Percentiles rank a stretch among this genome's conserved stretches.
These are phyloP conservation scores for Diarsia brunnea DNA, from an alignment of 2,888 invertebrate species.

Conservation along the genomic window DNA sequence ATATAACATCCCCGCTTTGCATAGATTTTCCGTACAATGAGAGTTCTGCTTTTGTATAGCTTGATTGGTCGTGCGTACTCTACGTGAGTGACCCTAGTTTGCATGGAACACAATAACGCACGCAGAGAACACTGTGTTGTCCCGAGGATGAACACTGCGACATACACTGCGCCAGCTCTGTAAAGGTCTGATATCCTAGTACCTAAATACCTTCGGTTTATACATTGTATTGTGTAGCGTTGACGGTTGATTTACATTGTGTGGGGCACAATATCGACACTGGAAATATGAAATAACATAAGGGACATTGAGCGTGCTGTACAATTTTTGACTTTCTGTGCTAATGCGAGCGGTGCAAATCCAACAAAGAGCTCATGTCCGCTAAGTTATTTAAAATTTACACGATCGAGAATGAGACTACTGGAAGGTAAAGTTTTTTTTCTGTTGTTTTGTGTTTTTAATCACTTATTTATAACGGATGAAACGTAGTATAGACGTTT, in stretches of 20 bases:
- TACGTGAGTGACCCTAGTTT: neutral
- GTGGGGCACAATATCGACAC: neutral
- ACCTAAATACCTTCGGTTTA: conserved; percentile 3
- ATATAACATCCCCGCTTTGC: no score
- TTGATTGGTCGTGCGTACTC: neutral
- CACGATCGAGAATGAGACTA: no score
- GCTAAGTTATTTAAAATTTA: no score
- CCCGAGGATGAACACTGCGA: neutral
- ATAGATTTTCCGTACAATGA: no score
- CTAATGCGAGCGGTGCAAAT: no score
- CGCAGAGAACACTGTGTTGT: neutral
- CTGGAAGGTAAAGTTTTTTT: neutral
- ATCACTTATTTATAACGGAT: neutral
- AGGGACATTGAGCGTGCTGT: no score
- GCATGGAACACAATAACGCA: neutral
- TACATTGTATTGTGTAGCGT: conserved; percentile 11
- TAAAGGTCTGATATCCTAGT: conserved; percentile 30
- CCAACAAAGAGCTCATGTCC: no score
- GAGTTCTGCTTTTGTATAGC: no score
- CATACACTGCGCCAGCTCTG: neutral
- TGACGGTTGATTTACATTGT: neutral
- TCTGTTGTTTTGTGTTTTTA: neutral
- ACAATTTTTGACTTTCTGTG: no score
- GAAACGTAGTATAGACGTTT: neutral
- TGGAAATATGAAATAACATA: no score